Conservation (phyloP, 2,888 invertebrate species). For the Orthonychiurus folsomi region DNA sequence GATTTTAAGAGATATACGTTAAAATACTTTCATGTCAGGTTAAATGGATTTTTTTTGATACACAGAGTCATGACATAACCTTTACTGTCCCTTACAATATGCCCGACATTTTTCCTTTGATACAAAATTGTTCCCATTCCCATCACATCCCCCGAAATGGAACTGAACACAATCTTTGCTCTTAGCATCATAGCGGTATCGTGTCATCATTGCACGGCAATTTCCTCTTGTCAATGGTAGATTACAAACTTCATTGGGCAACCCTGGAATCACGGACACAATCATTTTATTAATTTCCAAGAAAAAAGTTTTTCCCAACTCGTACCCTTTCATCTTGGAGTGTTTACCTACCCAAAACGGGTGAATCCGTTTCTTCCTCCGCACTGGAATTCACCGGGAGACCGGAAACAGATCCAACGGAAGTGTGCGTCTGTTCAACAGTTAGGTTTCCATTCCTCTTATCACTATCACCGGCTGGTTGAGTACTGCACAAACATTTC, state of each 20-base stretch:
- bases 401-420: slow-evolving; percentile 25
- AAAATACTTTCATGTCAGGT: too few relatives aligned
- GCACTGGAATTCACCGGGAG: slow-evolving; percentile 9
- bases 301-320: too few relatives aligned
- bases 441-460: not conserved
- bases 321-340: too few relatives aligned
- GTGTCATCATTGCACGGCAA: slow-evolving; percentile 42
- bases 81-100: slow-evolving; percentile 46
- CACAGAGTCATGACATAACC: too few relatives aligned
- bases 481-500: slow-evolving; percentile 33
- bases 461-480: not conserved
- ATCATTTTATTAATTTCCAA: too few relatives aligned
- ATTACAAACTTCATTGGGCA: slow-evolving; percentile 35
- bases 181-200: slow-evolving; percentile 48
- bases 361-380: slow-evolving; percentile 17
- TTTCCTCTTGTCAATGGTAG: slow-evolving; percentile 35
- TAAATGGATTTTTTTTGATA: too few relatives aligned
- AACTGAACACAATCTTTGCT: slow-evolving; percentile 49
- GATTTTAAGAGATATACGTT: too few relatives aligned
- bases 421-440: slow-evolving; percentile 2
- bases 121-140: slow-evolving; percentile 51
- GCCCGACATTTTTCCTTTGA: slow-evolving; percentile 48
- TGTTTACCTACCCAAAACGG: slow-evolving; percentile 16
- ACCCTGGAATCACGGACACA: too few relatives aligned
- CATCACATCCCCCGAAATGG: slow-evolving; percentile 52